A percentile compares a stretch with the other conserved stretches of the same genome.
These are phyloP conservation scores for Chromobotia macracanthus DNA, from an alignment of 2,797 vertebrate species.

Conservation along the genomic window DNA sequence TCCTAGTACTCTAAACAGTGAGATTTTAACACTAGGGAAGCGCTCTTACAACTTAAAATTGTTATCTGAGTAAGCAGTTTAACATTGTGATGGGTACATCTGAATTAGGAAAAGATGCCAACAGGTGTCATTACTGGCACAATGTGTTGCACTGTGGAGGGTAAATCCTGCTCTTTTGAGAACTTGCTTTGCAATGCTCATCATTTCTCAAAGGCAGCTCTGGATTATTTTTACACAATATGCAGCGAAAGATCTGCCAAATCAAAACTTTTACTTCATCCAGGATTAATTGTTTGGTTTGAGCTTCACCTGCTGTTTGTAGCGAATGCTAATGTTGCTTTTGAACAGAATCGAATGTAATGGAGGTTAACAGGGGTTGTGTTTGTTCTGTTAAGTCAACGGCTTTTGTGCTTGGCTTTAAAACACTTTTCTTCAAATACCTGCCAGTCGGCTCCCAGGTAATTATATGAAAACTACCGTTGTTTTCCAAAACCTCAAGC, in stretches of 20 bases:
- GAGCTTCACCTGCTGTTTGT: slow-evolving; percentile 23
- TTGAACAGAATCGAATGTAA: slow-evolving; percentile 17
- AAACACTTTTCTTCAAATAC: slow-evolving; percentile 71
- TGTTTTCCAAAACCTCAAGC: slow-evolving; percentile 57
- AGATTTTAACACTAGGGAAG: too few species aligned
- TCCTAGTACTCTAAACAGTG: too few species aligned
- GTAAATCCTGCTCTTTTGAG: neutral
- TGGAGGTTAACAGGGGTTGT: slow-evolving; percentile 37
- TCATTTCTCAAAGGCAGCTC: neutral
- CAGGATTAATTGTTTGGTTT: slow-evolving; percentile 17
- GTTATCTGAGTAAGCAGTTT: neutral
- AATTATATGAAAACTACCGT: slow-evolving; percentile 71
- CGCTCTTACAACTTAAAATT: neutral
- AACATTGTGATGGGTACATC: neutral
- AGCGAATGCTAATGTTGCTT: neutral
- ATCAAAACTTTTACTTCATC: slow-evolving; percentile 12
- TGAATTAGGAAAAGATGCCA: neutral
- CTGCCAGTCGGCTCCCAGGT: slow-evolving; percentile 76
- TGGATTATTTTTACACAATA: slow-evolving; percentile 7
- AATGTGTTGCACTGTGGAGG: neutral
- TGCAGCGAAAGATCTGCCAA: neutral
- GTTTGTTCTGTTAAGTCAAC: slow-evolving; percentile 64
- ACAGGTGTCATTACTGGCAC: slow-evolving; percentile 15
- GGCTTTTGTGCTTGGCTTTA: slow-evolving; percentile 62
- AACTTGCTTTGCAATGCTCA: neutral